These are phyloP conservation scores for Battus philenor DNA, from an alignment of 1,140 invertebrate genomes.

Conservation along the genomic window DNA sequence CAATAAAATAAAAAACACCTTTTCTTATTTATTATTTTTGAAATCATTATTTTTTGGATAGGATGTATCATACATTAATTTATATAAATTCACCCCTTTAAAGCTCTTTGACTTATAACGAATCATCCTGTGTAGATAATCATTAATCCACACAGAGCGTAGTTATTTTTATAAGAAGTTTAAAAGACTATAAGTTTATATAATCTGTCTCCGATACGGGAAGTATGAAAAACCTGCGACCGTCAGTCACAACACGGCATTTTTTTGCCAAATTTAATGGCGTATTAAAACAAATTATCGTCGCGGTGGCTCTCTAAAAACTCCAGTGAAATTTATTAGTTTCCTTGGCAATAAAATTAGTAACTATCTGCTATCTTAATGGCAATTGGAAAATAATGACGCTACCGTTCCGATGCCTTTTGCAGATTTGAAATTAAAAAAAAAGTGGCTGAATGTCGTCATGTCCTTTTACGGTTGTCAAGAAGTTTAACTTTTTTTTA, in stretches of 20 bases:
- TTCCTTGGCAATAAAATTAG: slow-evolving; percentile 45
- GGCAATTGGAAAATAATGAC: slow-evolving; percentile 25
- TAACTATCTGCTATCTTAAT: slow-evolving; percentile 39
- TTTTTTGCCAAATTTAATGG: slow-evolving; percentile 39
- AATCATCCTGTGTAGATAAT: no score
- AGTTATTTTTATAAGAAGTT: no score
- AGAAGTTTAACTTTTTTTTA: no score
- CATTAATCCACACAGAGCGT: no score
- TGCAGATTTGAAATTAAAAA: slow-evolving; percentile 20
- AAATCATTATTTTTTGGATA: no score
- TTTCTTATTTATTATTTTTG: no score
- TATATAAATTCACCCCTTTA: no score
- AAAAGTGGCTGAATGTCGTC: neutral
- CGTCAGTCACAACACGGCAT: slow-evolving; percentile 28
- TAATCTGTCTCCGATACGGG: no score
- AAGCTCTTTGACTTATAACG: no score
- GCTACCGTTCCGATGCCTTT: slow-evolving; percentile 25
- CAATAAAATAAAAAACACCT: no score
- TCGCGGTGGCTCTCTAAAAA: slow-evolving; percentile 21
- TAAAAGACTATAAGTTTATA: no score
- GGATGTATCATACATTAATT: no score
- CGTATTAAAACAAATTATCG: slow-evolving; percentile 48
- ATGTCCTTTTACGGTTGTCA: neutral
- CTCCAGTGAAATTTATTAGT: slow-evolving; percentile 36
- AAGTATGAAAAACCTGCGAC: slow-evolving; percentile 31